Evolutionary conservation across 1,140 invertebrate species (phyloP).

Genomic region (Philopotamus ludificatus): DNA sequence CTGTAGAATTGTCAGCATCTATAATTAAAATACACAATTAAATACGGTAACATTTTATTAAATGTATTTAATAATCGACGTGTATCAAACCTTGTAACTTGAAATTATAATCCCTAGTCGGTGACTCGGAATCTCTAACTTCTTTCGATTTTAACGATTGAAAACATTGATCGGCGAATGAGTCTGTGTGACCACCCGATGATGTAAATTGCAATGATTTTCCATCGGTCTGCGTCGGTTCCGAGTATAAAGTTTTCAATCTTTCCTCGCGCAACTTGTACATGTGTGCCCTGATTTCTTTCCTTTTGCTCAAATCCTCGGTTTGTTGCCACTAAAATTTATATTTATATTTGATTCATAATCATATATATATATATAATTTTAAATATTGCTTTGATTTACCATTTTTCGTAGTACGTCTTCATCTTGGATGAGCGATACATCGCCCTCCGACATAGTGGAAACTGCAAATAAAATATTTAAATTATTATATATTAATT

Average conservation of each 20-base stretch:
- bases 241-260: slow-evolving; percentile 67
- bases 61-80: background rate
- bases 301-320: slow-evolving; percentile 80
- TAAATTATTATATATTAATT: too few species aligned
- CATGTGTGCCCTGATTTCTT: slow-evolving; percentile 81
- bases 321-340: slow-evolving; percentile 76
- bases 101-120: slow-evolving; percentile 62
- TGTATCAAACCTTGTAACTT: slow-evolving; percentile 44
- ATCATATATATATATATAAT: slow-evolving; percentile 25
- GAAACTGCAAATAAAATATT: slow-evolving; percentile 10
- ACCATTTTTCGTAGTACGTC: slow-evolving; percentile 72
- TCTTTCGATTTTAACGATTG: slow-evolving; percentile 74
- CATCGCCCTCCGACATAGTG: slow-evolving; percentile 61
- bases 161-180: slow-evolving; percentile 71
- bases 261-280: slow-evolving; percentile 76
- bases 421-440: slow-evolving; percentile 68
- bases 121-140: slow-evolving; percentile 72
- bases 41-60: background rate
- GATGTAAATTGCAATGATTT: slow-evolving; percentile 46
- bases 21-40: slow-evolving; percentile 40
- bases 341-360: background rate
- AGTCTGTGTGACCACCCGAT: slow-evolving; percentile 61
- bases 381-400: slow-evolving; percentile 43
- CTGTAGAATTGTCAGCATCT: slow-evolving; percentile 53
- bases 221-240: slow-evolving; percentile 44